These are phyloP conservation scores for Aphaenogaster rudis DNA, from an alignment of 1,140 invertebrate genomes.

Conservation along the genomic window DNA sequence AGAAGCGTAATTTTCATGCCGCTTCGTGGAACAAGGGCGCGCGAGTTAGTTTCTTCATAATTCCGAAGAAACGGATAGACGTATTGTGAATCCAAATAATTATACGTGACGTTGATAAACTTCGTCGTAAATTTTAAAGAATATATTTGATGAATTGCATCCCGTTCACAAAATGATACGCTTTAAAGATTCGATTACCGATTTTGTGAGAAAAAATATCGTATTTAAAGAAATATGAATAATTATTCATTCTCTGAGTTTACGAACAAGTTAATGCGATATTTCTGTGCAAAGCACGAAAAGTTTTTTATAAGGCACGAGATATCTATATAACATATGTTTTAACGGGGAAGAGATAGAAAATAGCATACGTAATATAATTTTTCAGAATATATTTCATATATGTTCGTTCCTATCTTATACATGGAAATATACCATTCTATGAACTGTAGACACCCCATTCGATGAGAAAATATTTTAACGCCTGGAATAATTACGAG, in stretches of 20 bases:
- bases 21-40: neutral
- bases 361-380: conserved; percentile 25
- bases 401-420: conserved; percentile 3
- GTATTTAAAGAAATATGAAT: neutral
- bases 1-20: conserved; percentile 12
- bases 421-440: neutral
- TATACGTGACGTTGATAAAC: neutral
- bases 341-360: neutral
- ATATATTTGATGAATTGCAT: neutral
- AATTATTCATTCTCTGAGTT: neutral
- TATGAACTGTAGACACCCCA: neutral
- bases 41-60: neutral
- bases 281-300: neutral
- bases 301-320: conserved; percentile 13
- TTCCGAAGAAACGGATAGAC: neutral
- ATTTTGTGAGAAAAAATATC: conserved; percentile 4
- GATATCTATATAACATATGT: conserved; percentile 10
- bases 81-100: neutral
- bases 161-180: neutral
- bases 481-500: conserved; percentile 33
- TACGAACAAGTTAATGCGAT: neutral
- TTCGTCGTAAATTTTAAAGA: neutral
- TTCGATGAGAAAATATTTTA: conserved; percentile 35
- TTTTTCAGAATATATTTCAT: conserved; percentile 30
- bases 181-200: neutral